Evolutionary conservation across 1,140 invertebrate genomes (phyloP), one percentile per base, ranked within the genome.

Genomic region (Triops cancriformis): DNA sequence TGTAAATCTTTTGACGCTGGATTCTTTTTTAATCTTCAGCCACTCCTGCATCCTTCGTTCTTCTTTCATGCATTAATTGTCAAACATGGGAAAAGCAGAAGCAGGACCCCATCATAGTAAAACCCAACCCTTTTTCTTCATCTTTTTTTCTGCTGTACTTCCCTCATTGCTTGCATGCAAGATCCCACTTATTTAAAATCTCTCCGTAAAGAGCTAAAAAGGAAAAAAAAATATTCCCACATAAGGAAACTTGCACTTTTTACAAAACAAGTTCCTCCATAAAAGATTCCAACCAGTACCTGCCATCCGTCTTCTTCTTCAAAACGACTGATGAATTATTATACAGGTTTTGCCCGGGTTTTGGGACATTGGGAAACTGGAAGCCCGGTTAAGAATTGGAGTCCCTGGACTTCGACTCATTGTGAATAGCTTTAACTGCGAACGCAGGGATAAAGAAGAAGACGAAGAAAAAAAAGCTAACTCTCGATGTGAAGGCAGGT

Each of bases 41-140:
- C 51, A 64, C 51, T 64, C 51, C 51, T 64, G 51, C 51, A 64
- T 64, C n/a, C 2, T 64, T 64, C 51, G 51, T 64, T 64, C 51
- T 64, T 64, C 51, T 64, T 64, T 64, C 51, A 64, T 64, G 51
- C 51, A 64, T 64, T 64, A 64, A 64, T 64, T 64, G 51, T 64
- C 51, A 64, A 64, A 23, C 23, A 64, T 64, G 18, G 51, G 23
- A 64, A 64, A 64, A 10, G 51, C 51, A 64, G 51, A 64, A 64
- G 51, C 51, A 64, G 14, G 23, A 64, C 51, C 31, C 51, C 51
- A 64, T 64, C 9, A 64, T 64, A 64, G 51, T 64, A 64, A 37
- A 37, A 64, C 9, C 51, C 51, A 64, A 64, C 51, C 51, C 51
- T 64, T 64, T 64, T 64, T 64, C 51, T 14, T 64, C 14, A 6